Base-by-base conservation (phyloP, 2,113 vertebrate species). In the Anolis carolinensis region DNA sequence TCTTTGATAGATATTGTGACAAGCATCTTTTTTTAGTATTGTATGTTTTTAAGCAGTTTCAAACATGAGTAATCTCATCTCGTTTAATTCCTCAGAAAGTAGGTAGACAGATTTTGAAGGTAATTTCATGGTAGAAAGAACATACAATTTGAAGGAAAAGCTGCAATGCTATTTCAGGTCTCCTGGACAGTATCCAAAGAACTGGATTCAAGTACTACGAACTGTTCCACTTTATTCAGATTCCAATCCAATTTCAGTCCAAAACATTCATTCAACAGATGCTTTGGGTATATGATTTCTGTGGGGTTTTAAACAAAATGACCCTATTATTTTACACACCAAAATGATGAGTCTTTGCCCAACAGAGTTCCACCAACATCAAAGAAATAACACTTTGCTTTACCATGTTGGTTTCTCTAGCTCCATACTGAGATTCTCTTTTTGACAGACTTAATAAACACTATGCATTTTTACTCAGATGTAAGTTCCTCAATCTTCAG, bases 91-190 rank as follows among this genome's bases (percentile, higher is more conserved):
- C 65, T 20, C 16, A 50, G 44, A 70, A 81, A 44, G 27, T 50
- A 81, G 79, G 11, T 48, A 67, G 68, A 59, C 2, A 72, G 81
- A 70, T 59, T 72, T 82, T 82, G 48, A 72, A 72, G 81, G 68
- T 82, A n/a, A 72, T 82, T 82, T 72, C 68, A 55, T 72, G 48
- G 70, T 82, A 55, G 79, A 72, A 72, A 70, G 13, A 7, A 27
- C 13, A 27, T 27, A 25, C 21, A 18, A 34, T 55, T 82, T 82
- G 14, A 72, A 72, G n/a, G 67, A 3, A 82, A 72, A 55, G 68
- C 21, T 72, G 11, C n/a, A 55, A 9, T 59, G 32, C 48, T 52
- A 36, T 71, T 55, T 55, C 68, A 55, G 68, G 68, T 72, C 81
- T 72, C 10, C 68, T 82, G 68, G 11, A 30, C 44, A 82, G 67